Conservation (phyloP, 2,888 invertebrate genomes). For the Drosophila prostipennis region DNA sequence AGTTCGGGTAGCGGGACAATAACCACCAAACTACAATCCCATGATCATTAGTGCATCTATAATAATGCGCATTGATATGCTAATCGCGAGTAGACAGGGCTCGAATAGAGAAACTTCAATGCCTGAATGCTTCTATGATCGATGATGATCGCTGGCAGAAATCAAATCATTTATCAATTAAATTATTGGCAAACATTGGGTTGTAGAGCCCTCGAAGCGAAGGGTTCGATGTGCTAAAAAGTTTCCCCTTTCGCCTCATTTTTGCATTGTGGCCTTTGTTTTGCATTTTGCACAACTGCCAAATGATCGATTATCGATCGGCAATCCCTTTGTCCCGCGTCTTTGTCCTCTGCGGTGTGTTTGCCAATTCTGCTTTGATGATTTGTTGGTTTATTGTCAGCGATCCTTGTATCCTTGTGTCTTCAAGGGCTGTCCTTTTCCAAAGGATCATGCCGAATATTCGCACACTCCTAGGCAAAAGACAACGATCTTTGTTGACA, state of each 20-base stretch:
- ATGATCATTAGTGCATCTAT: slow-evolving; percentile 71
- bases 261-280: slow-evolving; percentile 38
- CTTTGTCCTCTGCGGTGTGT: slow-evolving; percentile 67
- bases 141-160: slow-evolving; percentile 60
- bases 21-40: slow-evolving; percentile 68
- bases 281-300: slow-evolving; percentile 60
- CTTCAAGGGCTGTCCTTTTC: slow-evolving; percentile 29
- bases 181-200: slow-evolving; percentile 80
- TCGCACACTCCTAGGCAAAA: slow-evolving; percentile 24
- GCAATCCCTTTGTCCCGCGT: slow-evolving; percentile 32
- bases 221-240: slow-evolving; percentile 54
- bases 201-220: slow-evolving; percentile 52
- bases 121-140: slow-evolving; percentile 61
- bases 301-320: slow-evolving; percentile 76
- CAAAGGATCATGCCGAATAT: slow-evolving; percentile 49
- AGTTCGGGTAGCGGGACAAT: slow-evolving; percentile 47
- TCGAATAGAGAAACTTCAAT: slow-evolving; percentile 18
- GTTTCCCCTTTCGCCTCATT: slow-evolving; percentile 37
- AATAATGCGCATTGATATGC: slow-evolving; percentile 74
- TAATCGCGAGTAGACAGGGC: slow-evolving; percentile 56
- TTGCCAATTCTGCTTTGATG: slow-evolving; percentile 70
- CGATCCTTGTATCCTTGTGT: slow-evolving; percentile 47
- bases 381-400: slow-evolving; percentile 75
- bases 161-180: slow-evolving; percentile 81
- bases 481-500: slow-evolving; percentile 36